Percentiles rank a stretch among this genome's conserved stretches.
These are phyloP conservation scores for Alethe castanea DNA, from an alignment of 2,113 vertebrate genomes.

Conservation along the genomic window DNA sequence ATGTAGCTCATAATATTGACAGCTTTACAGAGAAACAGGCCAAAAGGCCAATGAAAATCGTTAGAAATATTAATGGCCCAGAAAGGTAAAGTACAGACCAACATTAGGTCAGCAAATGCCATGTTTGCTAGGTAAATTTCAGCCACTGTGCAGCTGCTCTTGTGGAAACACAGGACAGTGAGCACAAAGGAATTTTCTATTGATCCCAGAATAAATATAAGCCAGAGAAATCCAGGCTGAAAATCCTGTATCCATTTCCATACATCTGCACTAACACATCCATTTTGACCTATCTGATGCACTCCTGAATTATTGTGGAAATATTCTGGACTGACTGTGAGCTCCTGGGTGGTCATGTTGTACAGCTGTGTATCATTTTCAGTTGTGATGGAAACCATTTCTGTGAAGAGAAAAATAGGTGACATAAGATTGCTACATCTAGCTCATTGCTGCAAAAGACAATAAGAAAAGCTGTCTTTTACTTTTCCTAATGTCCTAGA, in stretches of 20 bases:
- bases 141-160: conserved; percentile 85
- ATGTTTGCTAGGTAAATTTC: conserved; percentile 93
- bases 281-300: not conserved
- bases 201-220: conserved; percentile 79
- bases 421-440: not conserved
- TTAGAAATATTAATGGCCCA: conserved; percentile 86
- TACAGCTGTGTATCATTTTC: not conserved
- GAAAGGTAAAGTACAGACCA: conserved; percentile 86
- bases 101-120: conserved; percentile 84
- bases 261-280: not conserved
- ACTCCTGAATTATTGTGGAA: not conserved
- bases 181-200: conserved; percentile 88
- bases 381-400: conserved; percentile 43
- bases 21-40: conserved; percentile 80
- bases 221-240: conserved; percentile 82
- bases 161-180: conserved; percentile 84
- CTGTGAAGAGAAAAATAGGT: conserved; percentile 27
- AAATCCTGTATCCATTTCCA: conserved; percentile 73
- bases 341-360: not conserved
- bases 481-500: not conserved
- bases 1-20: conserved; percentile 79
- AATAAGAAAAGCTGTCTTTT: not conserved
- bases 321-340: not conserved
- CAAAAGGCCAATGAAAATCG: conserved; percentile 86
- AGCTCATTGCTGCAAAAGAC: not conserved